phyloP scores from a whole-genome alignment of 2,113 vertebrate species.

The Clupea harengus region DNA sequence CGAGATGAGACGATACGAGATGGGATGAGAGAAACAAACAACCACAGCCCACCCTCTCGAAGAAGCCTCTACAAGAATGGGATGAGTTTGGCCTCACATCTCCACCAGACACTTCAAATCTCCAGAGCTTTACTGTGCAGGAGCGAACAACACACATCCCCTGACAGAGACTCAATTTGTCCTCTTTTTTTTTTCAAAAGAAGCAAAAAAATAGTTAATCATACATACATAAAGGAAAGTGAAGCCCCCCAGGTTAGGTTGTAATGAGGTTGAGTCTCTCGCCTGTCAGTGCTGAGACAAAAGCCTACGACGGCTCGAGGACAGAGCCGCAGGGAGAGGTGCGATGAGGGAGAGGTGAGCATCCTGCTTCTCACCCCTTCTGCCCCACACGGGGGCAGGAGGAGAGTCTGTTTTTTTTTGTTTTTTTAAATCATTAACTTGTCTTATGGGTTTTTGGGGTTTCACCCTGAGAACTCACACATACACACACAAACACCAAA shows the following conservation, averaged over 20 bases:
- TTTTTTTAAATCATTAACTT: too few relatives aligned
- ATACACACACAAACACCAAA: not conserved
- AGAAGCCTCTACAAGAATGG: conserved; percentile 10
- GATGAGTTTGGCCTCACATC: conserved; percentile 27
- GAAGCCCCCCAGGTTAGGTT: conserved; percentile 19
- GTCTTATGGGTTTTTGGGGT: too few relatives aligned
- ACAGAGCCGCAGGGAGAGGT: not conserved
- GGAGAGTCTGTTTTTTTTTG: conserved; percentile 7
- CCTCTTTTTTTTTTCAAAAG: not conserved
- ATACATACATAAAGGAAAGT: conserved; percentile 28
- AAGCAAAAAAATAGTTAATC: conserved; percentile 28
- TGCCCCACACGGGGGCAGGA: not conserved
- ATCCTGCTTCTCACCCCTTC: not conserved
- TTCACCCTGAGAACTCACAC: not conserved
- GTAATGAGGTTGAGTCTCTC: conserved; percentile 29
- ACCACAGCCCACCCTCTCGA: conserved; percentile 16
- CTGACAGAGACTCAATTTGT: not conserved
- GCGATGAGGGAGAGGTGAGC: conserved; percentile 9
- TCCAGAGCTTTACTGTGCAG: conserved; percentile 18
- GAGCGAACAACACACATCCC: conserved; percentile 26
- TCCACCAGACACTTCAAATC: not conserved
- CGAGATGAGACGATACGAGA: not conserved
- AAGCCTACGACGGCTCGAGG: not conserved
- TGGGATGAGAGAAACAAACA: not conserved
- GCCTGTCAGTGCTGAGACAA: not conserved